phyloP scores from a whole-genome alignment of 1,140 invertebrate genomes.

The Drosophila pruinosa region DNA sequence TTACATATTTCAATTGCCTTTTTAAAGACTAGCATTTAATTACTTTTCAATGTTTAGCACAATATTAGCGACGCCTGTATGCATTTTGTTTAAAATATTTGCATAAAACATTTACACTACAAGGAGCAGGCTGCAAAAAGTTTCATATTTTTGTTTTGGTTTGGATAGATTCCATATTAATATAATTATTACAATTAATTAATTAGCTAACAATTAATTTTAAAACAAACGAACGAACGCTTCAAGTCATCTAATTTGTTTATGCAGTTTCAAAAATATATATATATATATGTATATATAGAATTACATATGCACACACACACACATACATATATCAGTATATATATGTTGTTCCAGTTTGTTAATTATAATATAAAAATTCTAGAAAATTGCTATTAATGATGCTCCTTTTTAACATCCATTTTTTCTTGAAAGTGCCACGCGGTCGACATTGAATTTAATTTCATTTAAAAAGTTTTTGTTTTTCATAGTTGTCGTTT shows the following conservation, averaged over 20 bases:
- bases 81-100: slow-evolving; percentile 62
- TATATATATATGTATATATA: slow-evolving; percentile 57
- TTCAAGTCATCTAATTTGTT: slow-evolving; percentile 56
- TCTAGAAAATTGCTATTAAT: slow-evolving; percentile 81
- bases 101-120: slow-evolving; percentile 67
- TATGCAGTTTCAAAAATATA: slow-evolving; percentile 67
- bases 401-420: slow-evolving; percentile 15
- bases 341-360: slow-evolving; percentile 29
- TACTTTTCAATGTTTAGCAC: slow-evolving; percentile 65
- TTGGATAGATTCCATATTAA: slow-evolving; percentile 54
- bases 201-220: slow-evolving; percentile 39
- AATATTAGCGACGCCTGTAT: slow-evolving; percentile 26
- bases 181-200: slow-evolving; percentile 59
- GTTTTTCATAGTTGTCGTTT: slow-evolving; percentile 27
- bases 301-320: slow-evolving; percentile 43
- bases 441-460: slow-evolving; percentile 48
- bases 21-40: slow-evolving; percentile 74
- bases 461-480: slow-evolving; percentile 30
- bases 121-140: slow-evolving; percentile 58
- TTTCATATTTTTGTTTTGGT: slow-evolving; percentile 29
- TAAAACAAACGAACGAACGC: slow-evolving; percentile 55
- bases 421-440: slow-evolving; percentile 44
- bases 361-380: slow-evolving; percentile 77
- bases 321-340: neutral
- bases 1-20: slow-evolving; percentile 57